Evolutionary conservation across 2,113 vertebrate species (phyloP), one percentile per base, ranked within the genome.

Genomic region (Mesembrinibis cayennensis): DNA sequence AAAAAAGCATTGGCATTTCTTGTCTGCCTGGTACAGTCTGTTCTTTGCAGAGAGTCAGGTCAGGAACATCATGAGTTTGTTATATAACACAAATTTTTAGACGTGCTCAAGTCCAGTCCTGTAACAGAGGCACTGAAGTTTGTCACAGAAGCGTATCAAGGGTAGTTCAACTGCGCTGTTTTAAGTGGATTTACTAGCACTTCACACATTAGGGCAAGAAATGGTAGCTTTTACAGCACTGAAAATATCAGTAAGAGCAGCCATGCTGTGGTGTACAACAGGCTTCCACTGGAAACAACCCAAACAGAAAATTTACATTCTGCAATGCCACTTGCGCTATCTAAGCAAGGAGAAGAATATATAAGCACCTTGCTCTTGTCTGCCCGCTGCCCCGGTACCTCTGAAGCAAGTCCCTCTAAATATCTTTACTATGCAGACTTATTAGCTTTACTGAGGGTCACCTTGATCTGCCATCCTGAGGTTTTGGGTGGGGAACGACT

Each of bases 261-360:
- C 36, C 49, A 10, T 7, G 10, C 42, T 38, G 20, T 44, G 34
- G 3, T 18, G 8, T 29, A 50, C 34, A 32, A 10, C 1, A 0
- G 25, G 29, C 50, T 80, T 56, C 61, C 17, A 44, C 36, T 18
- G 45, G n/a, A 32, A 55, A 34, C 19, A n/a, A 40, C 12, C 12
- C 14, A 8, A 53, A 50, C 16, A 29, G 32, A 32, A 49, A 15
- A 29, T 6, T 6, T 5, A 3, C 29, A 25, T 27, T 47, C 62
- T 69, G 38, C 26, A 70, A 27, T 7, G 8, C 13, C 42, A 34
- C 16, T 69, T 1, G 1, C 26, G 53, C 21, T 25, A 47, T 20
- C 56, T 17, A 27, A 70, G 15, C 36, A 47, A 8, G 22, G 49
- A 81, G 20, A 42, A 49, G 6, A 42, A 15, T 1, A 13, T 5